Percentiles rank a stretch among this genome's conserved stretches.
Conservation (phyloP, 2,797 vertebrate species). For the Enteromius trimaculatus region DNA sequence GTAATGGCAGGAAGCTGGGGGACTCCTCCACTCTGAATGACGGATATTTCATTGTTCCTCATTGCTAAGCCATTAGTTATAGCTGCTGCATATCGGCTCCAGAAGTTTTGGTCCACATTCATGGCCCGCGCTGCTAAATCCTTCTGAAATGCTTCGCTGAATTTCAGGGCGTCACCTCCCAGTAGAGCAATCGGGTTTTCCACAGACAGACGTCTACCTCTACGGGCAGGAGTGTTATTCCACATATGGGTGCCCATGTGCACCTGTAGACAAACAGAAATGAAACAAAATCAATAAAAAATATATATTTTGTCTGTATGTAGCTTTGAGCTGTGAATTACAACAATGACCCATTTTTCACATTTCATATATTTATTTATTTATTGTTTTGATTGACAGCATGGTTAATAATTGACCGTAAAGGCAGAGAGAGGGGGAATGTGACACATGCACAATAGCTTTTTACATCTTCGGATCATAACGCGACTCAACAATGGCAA, state of each 20-base stretch:
- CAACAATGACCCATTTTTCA: background rate
- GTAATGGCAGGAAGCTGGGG: slow-evolving; percentile 87
- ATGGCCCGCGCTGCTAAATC: slow-evolving; percentile 91
- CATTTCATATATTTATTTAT: no score
- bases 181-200: slow-evolving; percentile 94
- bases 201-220: slow-evolving; percentile 91
- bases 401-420: background rate
- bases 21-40: slow-evolving; percentile 94
- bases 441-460: background rate
- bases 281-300: slow-evolving; percentile 66
- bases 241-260: slow-evolving; percentile 99
- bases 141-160: slow-evolving; percentile 95
- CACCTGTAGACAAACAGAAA: slow-evolving; percentile 78
- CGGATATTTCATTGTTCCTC: slow-evolving; percentile 98
- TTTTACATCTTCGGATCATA: background rate
- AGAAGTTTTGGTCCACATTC: slow-evolving; percentile 93
- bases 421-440: background rate
- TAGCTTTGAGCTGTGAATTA: background rate
- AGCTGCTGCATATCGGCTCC: slow-evolving; percentile 94
- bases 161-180: slow-evolving; percentile 88
- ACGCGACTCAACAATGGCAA: background rate
- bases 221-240: slow-evolving; percentile 92
- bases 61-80: slow-evolving; percentile 93
- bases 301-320: background rate
- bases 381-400: background rate